Conservation (phyloP, 2,797 vertebrate species). For the Alauda arvensis region DNA sequence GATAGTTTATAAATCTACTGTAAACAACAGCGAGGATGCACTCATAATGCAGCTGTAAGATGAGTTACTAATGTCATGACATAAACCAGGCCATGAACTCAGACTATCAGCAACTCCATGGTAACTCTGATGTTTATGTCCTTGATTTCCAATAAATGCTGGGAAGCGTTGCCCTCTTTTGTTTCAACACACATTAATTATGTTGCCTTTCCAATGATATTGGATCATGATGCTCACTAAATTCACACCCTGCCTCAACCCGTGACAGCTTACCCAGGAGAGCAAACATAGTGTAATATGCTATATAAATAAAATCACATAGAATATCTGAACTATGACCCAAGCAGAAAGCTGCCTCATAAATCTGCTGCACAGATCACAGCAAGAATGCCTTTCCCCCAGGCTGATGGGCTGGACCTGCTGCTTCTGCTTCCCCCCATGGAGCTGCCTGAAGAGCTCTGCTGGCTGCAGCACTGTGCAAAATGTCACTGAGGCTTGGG, state of each 20-base stretch:
- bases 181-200: constrained; percentile 15
- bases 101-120: not conserved
- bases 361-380: not conserved
- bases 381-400: not conserved
- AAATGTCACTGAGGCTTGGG: not conserved
- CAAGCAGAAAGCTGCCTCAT: not conserved
- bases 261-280: not conserved
- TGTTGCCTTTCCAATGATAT: constrained; percentile 5
- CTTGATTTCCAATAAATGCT: not conserved
- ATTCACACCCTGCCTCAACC: not conserved
- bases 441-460: not conserved
- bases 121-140: not conserved
- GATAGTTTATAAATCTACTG: constrained; percentile 33
- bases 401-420: not conserved
- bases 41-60: constrained; percentile 2
- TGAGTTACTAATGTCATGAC: constrained; percentile 18
- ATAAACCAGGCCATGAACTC: constrained; percentile 21
- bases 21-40: constrained; percentile 1
- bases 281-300: not conserved
- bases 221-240: not conserved
- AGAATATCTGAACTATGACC: not conserved
- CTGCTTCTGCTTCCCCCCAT: not conserved
- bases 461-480: not conserved
- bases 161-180: not conserved
- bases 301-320: not conserved